phyloP scores from a whole-genome alignment of 2,113 vertebrate species.

The Platysteira castanea region DNA sequence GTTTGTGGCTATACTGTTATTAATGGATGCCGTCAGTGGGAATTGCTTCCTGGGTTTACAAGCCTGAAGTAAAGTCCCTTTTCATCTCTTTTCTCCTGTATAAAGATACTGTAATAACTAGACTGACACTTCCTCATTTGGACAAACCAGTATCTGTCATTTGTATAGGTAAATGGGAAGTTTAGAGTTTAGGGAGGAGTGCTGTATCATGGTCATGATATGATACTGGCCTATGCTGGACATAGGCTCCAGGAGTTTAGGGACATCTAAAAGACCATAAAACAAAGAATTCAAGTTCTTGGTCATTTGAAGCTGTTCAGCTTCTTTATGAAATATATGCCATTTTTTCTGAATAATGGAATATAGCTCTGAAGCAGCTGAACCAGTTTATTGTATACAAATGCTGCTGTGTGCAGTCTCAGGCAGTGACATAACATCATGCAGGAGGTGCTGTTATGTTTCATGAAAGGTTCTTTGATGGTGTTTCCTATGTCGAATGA shows the following conservation, averaged over 20 bases:
- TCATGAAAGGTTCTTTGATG: not conserved
- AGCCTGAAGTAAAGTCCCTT: not conserved
- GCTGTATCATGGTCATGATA: rapidly evolving
- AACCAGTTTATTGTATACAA: not conserved
- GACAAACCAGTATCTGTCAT: not conserved
- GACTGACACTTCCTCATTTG: not conserved
- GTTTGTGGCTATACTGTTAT: not conserved
- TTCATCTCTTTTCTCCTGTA: not conserved
- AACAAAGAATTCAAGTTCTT: not conserved
- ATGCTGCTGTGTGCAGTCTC: not conserved
- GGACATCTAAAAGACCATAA: not conserved
- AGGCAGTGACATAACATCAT: not conserved
- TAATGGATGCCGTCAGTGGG: not conserved
- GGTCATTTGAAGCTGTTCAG: not conserved
- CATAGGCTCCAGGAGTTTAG: not conserved
- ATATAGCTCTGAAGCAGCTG: not conserved
- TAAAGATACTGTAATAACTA: not conserved
- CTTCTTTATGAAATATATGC: not conserved
- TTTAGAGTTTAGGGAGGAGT: not conserved
- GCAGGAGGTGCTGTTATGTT: not conserved
- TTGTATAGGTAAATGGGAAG: not conserved
- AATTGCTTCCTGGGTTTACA: not conserved
- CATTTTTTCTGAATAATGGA: not conserved
- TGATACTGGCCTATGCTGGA: not conserved
- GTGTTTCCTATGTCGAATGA: not conserved